Base-by-base conservation (phyloP, 2,888 invertebrate genomes). In the Eupeodes latifasciatus region DNA sequence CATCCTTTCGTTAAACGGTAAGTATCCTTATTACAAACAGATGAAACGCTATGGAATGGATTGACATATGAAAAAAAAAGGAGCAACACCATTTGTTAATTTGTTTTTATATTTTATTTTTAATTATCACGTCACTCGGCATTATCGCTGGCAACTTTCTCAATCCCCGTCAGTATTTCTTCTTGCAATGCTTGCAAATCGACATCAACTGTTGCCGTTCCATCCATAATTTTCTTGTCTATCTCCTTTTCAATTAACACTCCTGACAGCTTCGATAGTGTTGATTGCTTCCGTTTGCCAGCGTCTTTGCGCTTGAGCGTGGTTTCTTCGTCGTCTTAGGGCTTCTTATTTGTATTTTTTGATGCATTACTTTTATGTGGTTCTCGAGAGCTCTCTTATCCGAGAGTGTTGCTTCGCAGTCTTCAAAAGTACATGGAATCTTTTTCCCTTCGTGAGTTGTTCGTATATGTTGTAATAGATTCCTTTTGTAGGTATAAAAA, bases 391-490 rank as follows among this genome's bases (percentile, higher is more conserved):
- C 51, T 12, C 74, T 74, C 44, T 61, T 72, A 77, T 19, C 57
- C 7, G 67, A 69, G 19, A 59, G 78, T 27, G 47, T 36, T 57
- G 66, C 12, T 4, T 85, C 78, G 75, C 93, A 93, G 5, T 89
- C 90, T 1, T 89, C 69, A 4, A 94, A 90, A 11, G 91, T 90
- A 90, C 95, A 95, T 61, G 93, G 91, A 91, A 94, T 94, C 57
- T 92, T 94, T 5, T 94, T 90, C 2, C 94, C 94, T 19, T 94
- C 91, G 90, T 96, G 96, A 51, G 93, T 94, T 2, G 92, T 92
- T 78, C 93, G 90, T 79, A 95, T 93, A 89, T 96, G 96, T 77
- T 94, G 94, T 2, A 93, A 94, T 27, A 96, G 93, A 93, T 95
- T 96, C 59, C 93, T 94, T 89, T 94, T 94, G 85, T 94, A 94